phyloP scores from a whole-genome alignment of 2,888 invertebrate genomes.

The Caenorhabditis becei region DNA sequence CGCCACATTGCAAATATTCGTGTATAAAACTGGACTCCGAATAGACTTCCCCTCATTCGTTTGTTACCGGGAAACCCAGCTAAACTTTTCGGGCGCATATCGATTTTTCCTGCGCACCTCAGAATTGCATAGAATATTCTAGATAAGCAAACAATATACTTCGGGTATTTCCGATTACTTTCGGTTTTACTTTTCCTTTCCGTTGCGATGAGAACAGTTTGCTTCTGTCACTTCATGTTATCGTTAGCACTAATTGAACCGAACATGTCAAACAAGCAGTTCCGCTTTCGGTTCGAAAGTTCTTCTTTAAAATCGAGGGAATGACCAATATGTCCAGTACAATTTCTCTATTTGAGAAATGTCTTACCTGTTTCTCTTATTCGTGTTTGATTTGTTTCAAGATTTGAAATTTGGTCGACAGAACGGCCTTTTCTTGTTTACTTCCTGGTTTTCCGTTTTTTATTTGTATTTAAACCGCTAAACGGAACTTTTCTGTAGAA shows the following conservation, averaged over 20 bases:
- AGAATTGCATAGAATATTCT: not conserved
- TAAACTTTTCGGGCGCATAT: not conserved
- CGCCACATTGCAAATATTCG: slow-evolving; percentile 55
- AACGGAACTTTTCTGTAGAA: too few relatives aligned
- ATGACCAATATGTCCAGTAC: too few relatives aligned
- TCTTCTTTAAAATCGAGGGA: too few relatives aligned
- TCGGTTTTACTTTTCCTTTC: too few relatives aligned
- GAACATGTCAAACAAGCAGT: not conserved
- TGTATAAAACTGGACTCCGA: slow-evolving; percentile 52
- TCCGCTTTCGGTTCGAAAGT: not conserved
- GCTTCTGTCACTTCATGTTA: not conserved
- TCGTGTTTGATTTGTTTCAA: not conserved
- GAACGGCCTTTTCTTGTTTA: slow-evolving; percentile 9
- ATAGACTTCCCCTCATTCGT: slow-evolving; percentile 13
- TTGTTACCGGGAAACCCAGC: slow-evolving; percentile 1
- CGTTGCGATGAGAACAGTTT: not conserved
- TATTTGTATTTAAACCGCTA: slow-evolving; percentile 17
- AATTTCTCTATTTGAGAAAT: too few relatives aligned
- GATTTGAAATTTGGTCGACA: not conserved
- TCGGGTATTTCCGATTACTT: too few relatives aligned
- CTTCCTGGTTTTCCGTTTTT: slow-evolving; percentile 35
- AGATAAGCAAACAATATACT: not conserved
- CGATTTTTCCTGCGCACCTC: not conserved
- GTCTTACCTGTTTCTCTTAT: too few relatives aligned
- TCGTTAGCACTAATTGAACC: not conserved